Conservation (phyloP, 2,797 vertebrate species). For the Semaprochilodus insignis region DNA sequence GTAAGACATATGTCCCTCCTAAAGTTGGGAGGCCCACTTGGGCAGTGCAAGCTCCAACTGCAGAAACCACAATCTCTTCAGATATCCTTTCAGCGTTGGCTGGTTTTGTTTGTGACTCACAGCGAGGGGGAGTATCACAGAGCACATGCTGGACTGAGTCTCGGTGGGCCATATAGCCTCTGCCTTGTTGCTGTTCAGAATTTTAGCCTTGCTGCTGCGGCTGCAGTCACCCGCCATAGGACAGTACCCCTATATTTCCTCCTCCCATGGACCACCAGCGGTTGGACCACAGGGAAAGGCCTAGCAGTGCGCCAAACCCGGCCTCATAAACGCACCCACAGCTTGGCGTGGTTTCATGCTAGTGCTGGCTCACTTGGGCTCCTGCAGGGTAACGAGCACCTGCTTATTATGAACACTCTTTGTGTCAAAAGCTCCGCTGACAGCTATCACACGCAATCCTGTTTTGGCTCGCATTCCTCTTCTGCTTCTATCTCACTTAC, state of each 20-base stretch:
- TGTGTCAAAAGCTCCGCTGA: conserved; percentile 36
- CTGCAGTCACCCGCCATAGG: conserved; percentile 27
- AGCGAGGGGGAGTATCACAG: background rate
- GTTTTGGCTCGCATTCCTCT: conserved; percentile 30
- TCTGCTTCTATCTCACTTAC: conserved; percentile 4
- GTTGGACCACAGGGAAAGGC: conserved; percentile 59
- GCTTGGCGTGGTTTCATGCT: conserved; percentile 44
- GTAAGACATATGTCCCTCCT: too few relatives aligned
- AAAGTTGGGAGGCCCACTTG: too few relatives aligned
- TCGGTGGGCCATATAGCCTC: conserved; percentile 11
- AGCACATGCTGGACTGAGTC: conserved; percentile 28
- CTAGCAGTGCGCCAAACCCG: conserved; percentile 37
- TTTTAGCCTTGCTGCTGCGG: conserved; percentile 30
- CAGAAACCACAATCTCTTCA: background rate
- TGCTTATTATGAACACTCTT: conserved; percentile 58
- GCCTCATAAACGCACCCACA: conserved; percentile 57
- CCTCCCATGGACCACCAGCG: conserved; percentile 56
- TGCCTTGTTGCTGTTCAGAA: conserved; percentile 31
- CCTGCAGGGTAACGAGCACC: conserved; percentile 59
- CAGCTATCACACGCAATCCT: conserved; percentile 54
- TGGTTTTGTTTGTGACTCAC: conserved; percentile 22
- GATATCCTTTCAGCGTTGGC: background rate
- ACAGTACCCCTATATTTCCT: conserved; percentile 44
- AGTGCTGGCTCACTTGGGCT: conserved; percentile 51
- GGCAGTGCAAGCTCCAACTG: background rate